Base-by-base conservation (phyloP, 1,140 invertebrate genomes). In the Aleiodes sp. region DNA sequence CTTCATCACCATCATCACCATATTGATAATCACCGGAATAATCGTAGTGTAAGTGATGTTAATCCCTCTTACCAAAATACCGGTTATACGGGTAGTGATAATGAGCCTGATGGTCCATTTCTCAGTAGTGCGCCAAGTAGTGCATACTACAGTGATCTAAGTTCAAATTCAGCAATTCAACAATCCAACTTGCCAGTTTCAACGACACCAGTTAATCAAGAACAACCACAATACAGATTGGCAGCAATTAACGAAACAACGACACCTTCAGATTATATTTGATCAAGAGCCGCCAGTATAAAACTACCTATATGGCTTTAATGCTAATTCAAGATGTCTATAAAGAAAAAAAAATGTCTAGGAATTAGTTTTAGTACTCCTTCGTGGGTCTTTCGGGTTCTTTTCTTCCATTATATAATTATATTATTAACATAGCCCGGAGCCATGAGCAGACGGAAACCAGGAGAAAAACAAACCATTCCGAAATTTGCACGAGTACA, bases 51-150 rank as follows among this genome's bases (percentile, higher is more conserved):
- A 71, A 87, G 84, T 16, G 88, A 87, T 16, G 88, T 83, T 39
- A 73, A 86, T 78, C 90, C 90, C 3, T 91, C 90, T 7, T 92
- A 92, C 74, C 90, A 92, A 76, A 92, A 92, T 79, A 91, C 90
- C 1, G 91, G 88, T 10, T 92, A 91, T 79, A 90, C 89, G 70
- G 88, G 89, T 72, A 88, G 88, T 74, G 89, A 90, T 78, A 86
- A 87, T 26, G 90, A 92, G 71, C 90, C 90, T 24, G 90, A 91
- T 72, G 88, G 89, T 14, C 89, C 89, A 35, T 88, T 87, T 60
- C 71, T 86, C 4, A 90, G 89, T 63, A 91, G 90, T 65, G 90
- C 91, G 1, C 90, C 90, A 9, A 91, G 90, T 75, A 91, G 90
- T 80, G 91, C 91, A 4, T 92, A 92, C 76, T 92, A 92, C 79